These are phyloP conservation scores for Squalus acanthias DNA, from an alignment of 2,797 vertebrate genomes.

Conservation along the genomic window DNA sequence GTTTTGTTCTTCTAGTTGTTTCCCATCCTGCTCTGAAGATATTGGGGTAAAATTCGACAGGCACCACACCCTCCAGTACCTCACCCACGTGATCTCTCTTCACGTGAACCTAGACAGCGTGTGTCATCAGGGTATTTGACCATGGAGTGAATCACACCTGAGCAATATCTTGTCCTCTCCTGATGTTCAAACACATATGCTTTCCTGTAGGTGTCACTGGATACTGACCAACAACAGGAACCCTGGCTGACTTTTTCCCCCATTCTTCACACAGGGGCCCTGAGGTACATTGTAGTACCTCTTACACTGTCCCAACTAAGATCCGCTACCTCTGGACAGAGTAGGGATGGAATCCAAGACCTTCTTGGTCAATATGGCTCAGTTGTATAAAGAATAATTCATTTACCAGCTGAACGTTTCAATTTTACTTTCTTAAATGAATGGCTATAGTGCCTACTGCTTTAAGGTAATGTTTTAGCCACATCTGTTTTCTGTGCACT, in stretches of 20 bases:
- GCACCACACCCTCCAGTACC: background rate
- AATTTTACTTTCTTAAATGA: background rate
- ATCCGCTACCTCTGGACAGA: background rate
- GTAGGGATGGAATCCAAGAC: background rate
- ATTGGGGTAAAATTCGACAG: background rate
- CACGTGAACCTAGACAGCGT: background rate
- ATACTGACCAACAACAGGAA: background rate
- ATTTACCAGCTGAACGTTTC: background rate
- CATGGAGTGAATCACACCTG: background rate
- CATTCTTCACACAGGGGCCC: background rate
- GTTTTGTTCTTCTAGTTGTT: background rate
- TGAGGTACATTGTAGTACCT: background rate
- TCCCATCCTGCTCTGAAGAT: background rate
- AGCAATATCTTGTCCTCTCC: background rate
- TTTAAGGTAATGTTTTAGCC: background rate
- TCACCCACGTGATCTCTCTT: background rate
- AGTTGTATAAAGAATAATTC: background rate
- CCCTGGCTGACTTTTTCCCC: background rate
- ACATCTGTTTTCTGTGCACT: constrained; percentile 13
- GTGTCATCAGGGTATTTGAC: background rate
- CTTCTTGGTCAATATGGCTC: background rate
- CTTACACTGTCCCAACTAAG: background rate
- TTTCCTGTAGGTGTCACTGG: background rate
- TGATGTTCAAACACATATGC: background rate
- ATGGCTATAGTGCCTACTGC: background rate